Evolutionary conservation across 2,797 vertebrate genomes (phyloP).

Genomic region (Liasis olivaceus): DNA sequence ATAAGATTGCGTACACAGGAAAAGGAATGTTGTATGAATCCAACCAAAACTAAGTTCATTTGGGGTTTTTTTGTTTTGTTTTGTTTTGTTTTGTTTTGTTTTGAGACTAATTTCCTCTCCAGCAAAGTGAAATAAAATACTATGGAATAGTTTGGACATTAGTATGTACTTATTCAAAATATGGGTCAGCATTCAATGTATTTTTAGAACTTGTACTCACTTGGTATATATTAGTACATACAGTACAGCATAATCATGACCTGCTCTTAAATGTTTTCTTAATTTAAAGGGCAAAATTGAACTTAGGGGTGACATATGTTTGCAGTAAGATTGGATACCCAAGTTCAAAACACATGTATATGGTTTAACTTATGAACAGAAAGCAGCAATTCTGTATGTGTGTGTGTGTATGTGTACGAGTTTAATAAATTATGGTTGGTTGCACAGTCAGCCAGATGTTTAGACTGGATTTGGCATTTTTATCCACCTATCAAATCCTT

Average conservation of each 20-base stretch:
- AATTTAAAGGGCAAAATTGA: slow-evolving; percentile 47
- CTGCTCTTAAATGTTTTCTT: slow-evolving; percentile 44
- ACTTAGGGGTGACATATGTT: slow-evolving; percentile 43
- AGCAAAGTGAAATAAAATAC: slow-evolving; percentile 44
- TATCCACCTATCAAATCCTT: too few relatives aligned
- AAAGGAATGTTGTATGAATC: slow-evolving; percentile 3
- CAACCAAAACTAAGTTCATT: not conserved
- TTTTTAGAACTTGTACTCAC: slow-evolving; percentile 53
- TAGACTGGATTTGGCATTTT: not conserved
- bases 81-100: not conserved
- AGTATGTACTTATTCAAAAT: slow-evolving; percentile 52
- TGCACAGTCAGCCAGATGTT: not conserved
- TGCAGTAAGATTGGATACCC: not conserved
- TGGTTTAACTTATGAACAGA: not conserved
- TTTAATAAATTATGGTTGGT: not conserved
- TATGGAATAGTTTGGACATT: slow-evolving; percentile 38
- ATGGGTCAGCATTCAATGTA: slow-evolving; percentile 42
- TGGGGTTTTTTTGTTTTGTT: not conserved
- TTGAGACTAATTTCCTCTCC: not conserved
- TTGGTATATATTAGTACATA: slow-evolving; percentile 52
- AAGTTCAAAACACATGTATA: not conserved
- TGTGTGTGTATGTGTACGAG: not conserved
- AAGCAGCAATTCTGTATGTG: not conserved
- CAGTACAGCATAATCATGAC: slow-evolving; percentile 48
- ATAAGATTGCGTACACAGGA: not conserved